Conservation (phyloP, 2,888 invertebrate genomes). For the Molorchus minor region DNA sequence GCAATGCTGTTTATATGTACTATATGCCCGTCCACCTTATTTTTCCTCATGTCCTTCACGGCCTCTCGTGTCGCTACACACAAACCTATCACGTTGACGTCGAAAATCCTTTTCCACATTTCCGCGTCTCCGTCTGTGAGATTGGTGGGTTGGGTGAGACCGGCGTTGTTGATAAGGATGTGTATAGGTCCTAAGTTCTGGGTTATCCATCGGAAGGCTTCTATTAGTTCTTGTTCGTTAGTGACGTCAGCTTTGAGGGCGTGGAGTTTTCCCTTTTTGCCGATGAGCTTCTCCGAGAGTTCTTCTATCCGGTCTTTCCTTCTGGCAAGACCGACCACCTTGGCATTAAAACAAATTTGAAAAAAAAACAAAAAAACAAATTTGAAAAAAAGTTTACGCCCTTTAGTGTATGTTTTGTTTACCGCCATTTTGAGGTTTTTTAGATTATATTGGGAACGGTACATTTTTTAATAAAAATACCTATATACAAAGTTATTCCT, state of each 20-base stretch:
- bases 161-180: constrained; percentile 48
- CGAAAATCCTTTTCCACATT: constrained; percentile 32
- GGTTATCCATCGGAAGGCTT: constrained; percentile 40
- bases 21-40: constrained; percentile 42
- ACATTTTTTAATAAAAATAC: no score
- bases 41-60: constrained; percentile 40
- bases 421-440: no score
- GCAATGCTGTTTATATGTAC: constrained; percentile 43
- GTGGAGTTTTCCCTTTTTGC: constrained; percentile 40
- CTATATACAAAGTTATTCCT: no score
- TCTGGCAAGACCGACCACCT: constrained; percentile 47
- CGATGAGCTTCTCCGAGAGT: constrained; percentile 30
- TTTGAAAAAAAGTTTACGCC: no score
- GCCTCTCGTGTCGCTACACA: constrained; percentile 46
- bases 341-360: no score
- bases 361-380: no score
- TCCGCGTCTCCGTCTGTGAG: constrained; percentile 27
- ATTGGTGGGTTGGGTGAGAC: constrained; percentile 23
- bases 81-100: constrained; percentile 44
- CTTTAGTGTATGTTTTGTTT: no score
- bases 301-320: constrained; percentile 40
- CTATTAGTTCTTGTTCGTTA: constrained; percentile 44
- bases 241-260: constrained; percentile 41
- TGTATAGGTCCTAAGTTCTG: constrained; percentile 42
- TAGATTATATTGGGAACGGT: no score